phyloP scores from a whole-genome alignment of 2,888 invertebrate genomes.

The Pammene fasciana region DNA sequence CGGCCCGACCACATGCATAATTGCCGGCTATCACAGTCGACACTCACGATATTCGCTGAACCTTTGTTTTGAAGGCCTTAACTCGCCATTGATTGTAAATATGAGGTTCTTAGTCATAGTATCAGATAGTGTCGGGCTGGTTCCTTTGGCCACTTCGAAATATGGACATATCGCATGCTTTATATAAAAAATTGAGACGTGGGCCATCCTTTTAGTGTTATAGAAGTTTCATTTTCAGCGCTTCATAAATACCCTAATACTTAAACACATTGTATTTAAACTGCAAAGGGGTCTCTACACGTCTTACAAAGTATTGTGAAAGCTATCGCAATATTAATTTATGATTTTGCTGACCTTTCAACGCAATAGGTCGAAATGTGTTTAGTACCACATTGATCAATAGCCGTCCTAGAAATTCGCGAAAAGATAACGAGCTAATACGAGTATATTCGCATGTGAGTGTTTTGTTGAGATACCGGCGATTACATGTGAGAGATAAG shows the following conservation, averaged over 20 bases:
- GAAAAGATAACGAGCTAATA: slow-evolving; percentile 32
- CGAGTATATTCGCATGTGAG: slow-evolving; percentile 35
- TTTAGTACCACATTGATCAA: slow-evolving; percentile 46
- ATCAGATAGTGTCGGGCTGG: neutral
- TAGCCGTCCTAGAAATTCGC: slow-evolving; percentile 27
- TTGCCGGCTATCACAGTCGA: slow-evolving; percentile 51
- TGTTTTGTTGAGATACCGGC: slow-evolving; percentile 34
- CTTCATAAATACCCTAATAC: neutral
- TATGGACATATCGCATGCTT: neutral
- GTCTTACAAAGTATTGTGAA: slow-evolving; percentile 45
- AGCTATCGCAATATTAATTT: slow-evolving; percentile 55
- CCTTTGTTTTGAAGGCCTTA: neutral
- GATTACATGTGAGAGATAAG: slow-evolving; percentile 55
- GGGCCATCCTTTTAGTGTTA: no score
- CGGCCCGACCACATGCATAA: slow-evolving; percentile 60
- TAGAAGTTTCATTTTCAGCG: neutral
- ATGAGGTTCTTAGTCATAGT: neutral
- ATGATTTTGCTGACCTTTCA: slow-evolving; percentile 59
- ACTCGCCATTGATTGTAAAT: neutral
- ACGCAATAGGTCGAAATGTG: slow-evolving; percentile 57
- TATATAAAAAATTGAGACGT: neutral
- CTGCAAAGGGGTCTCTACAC: slow-evolving; percentile 11
- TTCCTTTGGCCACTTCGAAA: neutral
- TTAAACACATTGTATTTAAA: neutral
- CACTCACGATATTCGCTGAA: slow-evolving; percentile 27